Percentiles rank a stretch among this genome's conserved stretches.
phyloP scores from a whole-genome alignment of 2,113 vertebrate species.

The Leucopternis melanops region DNA sequence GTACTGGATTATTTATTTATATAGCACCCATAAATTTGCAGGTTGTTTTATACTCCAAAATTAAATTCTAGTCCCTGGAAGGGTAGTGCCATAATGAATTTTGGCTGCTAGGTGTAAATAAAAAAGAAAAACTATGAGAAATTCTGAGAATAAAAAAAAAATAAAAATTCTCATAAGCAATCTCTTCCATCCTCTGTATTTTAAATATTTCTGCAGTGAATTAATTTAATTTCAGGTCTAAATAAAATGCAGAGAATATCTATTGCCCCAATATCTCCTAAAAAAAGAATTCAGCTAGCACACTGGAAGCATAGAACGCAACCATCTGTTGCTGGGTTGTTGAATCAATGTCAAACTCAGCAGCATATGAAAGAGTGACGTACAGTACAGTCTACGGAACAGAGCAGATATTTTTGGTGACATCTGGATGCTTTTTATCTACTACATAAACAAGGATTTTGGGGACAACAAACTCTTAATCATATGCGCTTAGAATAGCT shows the following conservation, averaged over 20 bases:
- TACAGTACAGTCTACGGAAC: not conserved
- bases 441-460: slow-evolving; percentile 14
- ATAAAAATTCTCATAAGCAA: not conserved
- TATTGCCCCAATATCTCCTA: slow-evolving; percentile 16
- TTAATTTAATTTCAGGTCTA: not conserved
- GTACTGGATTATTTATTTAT: slow-evolving; percentile 19
- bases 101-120: not conserved
- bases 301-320: slow-evolving; percentile 18
- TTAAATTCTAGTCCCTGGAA: not conserved
- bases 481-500: not conserved
- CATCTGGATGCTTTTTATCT: slow-evolving; percentile 59
- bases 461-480: slow-evolving; percentile 15
- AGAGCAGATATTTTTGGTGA: slow-evolving; percentile 49
- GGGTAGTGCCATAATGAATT: not conserved
- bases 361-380: slow-evolving; percentile 21
- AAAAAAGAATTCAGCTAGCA: slow-evolving; percentile 16
- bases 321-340: slow-evolving; percentile 53
- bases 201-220: not conserved
- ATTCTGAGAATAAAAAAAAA: not conserved
- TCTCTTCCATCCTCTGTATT: not conserved
- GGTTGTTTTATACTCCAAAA: slow-evolving; percentile 8
- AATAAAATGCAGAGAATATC: slow-evolving; percentile 29
- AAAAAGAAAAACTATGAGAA: not conserved
- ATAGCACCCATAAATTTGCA: slow-evolving; percentile 21
- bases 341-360: slow-evolving; percentile 49